Percentiles rank a stretch among this genome's conserved stretches.
Evolutionary conservation across 2,888 invertebrate genomes (phyloP).

Genomic region (Scaptomyza tumidula): DNA sequence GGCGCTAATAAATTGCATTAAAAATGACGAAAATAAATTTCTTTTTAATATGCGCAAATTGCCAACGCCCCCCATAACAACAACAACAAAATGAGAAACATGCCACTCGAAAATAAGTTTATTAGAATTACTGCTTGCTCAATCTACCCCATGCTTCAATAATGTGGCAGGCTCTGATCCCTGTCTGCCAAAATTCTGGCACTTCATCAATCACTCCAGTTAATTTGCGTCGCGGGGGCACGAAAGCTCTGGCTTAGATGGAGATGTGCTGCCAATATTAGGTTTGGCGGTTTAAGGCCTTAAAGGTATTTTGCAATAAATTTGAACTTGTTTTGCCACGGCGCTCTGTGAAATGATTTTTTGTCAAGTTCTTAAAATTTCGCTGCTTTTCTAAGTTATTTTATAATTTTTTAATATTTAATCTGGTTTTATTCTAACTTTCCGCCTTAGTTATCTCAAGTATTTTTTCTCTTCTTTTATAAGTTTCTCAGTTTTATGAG

Average conservation of each 20-base stretch:
- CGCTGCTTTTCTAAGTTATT: too few relatives aligned
- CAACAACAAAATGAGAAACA: not conserved
- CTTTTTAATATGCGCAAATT: constrained; percentile 53
- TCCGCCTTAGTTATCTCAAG: too few relatives aligned
- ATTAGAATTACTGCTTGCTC: constrained; percentile 4
- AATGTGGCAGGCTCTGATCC: constrained; percentile 5
- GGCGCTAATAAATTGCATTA: constrained; percentile 75
- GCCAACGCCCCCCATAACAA: constrained; percentile 16
- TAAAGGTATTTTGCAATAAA: constrained; percentile 6
- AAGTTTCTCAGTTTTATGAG: not conserved
- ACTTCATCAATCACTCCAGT: constrained; percentile 63
- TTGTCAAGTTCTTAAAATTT: not conserved
- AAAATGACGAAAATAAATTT: constrained; percentile 69
- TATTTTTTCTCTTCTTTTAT: not conserved
- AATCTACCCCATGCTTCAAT: not conserved
- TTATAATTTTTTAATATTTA: too few relatives aligned
- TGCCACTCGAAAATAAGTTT: constrained; percentile 20
- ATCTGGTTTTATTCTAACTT: too few relatives aligned
- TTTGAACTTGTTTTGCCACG: constrained; percentile 9
- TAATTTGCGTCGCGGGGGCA: constrained; percentile 14
- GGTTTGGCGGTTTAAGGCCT: constrained; percentile 13
- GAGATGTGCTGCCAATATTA: constrained; percentile 23
- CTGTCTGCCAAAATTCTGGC: constrained; percentile 28
- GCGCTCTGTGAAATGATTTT: not conserved
- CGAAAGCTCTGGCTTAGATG: not conserved